phyloP scores from a whole-genome alignment of 2,113 vertebrate species.

The Cromileptes altivelis region DNA sequence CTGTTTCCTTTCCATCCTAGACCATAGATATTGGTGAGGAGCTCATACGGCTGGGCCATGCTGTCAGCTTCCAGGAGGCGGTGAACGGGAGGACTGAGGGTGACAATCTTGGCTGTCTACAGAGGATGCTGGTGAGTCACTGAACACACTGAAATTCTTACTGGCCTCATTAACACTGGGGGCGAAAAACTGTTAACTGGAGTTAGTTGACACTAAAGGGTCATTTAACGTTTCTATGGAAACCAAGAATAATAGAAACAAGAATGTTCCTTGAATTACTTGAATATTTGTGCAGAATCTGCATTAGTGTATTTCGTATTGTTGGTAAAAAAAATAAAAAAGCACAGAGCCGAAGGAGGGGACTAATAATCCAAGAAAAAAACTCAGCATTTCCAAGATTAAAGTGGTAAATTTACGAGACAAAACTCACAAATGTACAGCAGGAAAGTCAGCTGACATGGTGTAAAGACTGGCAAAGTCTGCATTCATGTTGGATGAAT shows the following conservation, averaged over 20 bases:
- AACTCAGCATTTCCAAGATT: too few species aligned
- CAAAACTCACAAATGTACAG: too few species aligned
- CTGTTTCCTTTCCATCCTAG: slow-evolving; percentile 68
- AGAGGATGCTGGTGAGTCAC: slow-evolving; percentile 82
- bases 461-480: too few species aligned
- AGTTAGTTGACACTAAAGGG: background rate
- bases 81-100: slow-evolving; percentile 35
- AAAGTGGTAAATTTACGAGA: too few species aligned
- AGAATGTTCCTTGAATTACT: background rate
- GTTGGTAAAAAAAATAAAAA: too few species aligned
- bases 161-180: background rate
- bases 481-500: too few species aligned
- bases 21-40: slow-evolving; percentile 88
- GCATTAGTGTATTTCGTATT: too few species aligned
- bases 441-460: too few species aligned
- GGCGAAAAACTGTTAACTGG: background rate
- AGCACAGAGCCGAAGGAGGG: too few species aligned
- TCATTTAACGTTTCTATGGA: background rate
- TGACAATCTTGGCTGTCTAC: slow-evolving; percentile 68
- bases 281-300: background rate
- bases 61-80: slow-evolving; percentile 77
- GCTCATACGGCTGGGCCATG: slow-evolving; percentile 87
- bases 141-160: background rate
- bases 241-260: background rate
- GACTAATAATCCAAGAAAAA: too few species aligned